phyloP scores from a whole-genome alignment of 2,113 vertebrate genomes.

The Cryptotis parvus region DNA sequence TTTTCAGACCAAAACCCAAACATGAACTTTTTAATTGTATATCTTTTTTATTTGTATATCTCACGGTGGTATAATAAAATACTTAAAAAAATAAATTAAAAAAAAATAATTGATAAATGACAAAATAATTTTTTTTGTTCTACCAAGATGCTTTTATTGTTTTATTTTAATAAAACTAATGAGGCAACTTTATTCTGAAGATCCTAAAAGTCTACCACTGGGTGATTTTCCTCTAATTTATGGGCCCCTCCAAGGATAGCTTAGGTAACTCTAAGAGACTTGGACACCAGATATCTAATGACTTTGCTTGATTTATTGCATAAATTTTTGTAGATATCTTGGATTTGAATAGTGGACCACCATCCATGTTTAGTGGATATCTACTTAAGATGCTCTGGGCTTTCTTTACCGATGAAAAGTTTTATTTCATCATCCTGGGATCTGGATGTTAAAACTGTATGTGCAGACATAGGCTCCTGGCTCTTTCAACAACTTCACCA shows the following conservation, averaged over 20 bases:
- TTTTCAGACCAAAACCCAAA: conserved; percentile 53
- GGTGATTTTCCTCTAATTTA: conserved; percentile 51
- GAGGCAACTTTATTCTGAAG: conserved; percentile 28
- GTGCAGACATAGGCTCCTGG: neutral
- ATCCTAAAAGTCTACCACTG: conserved; percentile 39
- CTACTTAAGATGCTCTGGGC: conserved; percentile 2
- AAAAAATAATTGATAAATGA: conserved; percentile 45
- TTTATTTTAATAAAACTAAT: conserved; percentile 36
- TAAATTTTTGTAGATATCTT: conserved; percentile 1
- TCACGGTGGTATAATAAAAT: too few species aligned
- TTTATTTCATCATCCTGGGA: neutral
- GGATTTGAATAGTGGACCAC: neutral
- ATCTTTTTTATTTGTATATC: too few species aligned
- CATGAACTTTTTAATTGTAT: too few species aligned
- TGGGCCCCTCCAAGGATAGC: conserved; percentile 50
- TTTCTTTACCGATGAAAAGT: conserved; percentile 13
- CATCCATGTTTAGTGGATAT: neutral
- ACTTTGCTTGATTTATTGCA: conserved; percentile 44
- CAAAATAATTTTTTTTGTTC: conserved; percentile 44
- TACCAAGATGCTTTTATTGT: conserved; percentile 25
- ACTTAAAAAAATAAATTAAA: too few species aligned
- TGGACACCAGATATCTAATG: conserved; percentile 29
- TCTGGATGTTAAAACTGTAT: neutral
- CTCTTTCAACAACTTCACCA: neutral
- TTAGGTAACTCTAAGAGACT: neutral